These are phyloP conservation scores for Hyles vespertilio DNA, from an alignment of 1,140 invertebrate species.

Conservation along the genomic window DNA sequence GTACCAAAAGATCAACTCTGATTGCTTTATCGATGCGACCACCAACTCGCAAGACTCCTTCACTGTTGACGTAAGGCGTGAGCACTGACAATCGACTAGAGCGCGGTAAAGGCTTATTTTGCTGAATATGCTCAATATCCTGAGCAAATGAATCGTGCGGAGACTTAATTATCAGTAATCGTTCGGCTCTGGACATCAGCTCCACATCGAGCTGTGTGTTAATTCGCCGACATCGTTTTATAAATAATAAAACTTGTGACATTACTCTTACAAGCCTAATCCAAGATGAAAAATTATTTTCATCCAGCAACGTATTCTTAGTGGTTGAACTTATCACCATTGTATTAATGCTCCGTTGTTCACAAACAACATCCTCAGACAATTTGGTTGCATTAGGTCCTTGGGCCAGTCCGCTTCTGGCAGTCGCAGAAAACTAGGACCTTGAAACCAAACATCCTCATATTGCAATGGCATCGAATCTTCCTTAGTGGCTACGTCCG, in stretches of 20 bases:
- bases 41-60: background rate
- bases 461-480: background rate
- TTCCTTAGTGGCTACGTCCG: slow-evolving; percentile 2
- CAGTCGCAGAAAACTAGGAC: background rate
- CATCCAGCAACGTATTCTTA: too few relatives aligned
- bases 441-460: background rate
- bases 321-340: too few relatives aligned
- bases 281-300: too few relatives aligned
- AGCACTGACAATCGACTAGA: slow-evolving; percentile 2
- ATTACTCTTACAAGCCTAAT: too few relatives aligned
- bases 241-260: too few relatives aligned
- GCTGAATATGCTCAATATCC: background rate
- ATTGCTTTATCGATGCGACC: background rate
- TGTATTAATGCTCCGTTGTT: too few relatives aligned
- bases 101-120: background rate
- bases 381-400: background rate
- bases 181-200: too few relatives aligned
- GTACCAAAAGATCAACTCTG: background rate
- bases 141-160: too few relatives aligned
- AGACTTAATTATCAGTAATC: too few relatives aligned
- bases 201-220: too few relatives aligned
- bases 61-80: background rate
- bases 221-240: too few relatives aligned
- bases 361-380: too few relatives aligned
- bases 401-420: background rate